A percentile compares a stretch with the other conserved stretches of the same genome.
phyloP scores from a whole-genome alignment of 92 coral and sea anemone genomes.

The Paragorgia papillata region DNA sequence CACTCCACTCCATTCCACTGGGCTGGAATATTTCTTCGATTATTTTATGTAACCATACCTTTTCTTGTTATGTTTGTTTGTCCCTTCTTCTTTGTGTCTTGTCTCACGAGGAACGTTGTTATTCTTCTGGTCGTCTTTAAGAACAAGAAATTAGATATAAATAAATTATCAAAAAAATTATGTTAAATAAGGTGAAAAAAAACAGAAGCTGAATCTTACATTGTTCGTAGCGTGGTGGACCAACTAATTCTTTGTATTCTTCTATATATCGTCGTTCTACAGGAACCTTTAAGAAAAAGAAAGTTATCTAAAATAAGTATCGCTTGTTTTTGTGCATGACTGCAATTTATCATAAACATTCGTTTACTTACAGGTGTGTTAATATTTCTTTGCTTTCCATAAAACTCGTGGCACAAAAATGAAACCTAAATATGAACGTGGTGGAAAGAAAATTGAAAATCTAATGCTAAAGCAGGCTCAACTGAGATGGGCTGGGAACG shows the following conservation, averaged over 20 bases:
- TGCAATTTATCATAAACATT: too few relatives aligned
- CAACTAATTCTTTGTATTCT: too few relatives aligned
- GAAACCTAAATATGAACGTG: background rate
- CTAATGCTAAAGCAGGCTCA: too few relatives aligned
- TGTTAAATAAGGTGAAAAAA: too few relatives aligned
- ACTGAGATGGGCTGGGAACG: too few relatives aligned
- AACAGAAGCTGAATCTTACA: background rate
- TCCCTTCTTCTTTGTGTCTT: background rate
- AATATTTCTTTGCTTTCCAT: background rate
- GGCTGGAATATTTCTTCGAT: too few relatives aligned
- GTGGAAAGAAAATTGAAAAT: too few relatives aligned
- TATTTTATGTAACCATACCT: background rate
- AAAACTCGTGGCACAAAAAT: slow-evolving; percentile 16
- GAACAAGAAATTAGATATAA: too few relatives aligned
- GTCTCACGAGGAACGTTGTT: background rate
- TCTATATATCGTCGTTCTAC: background rate
- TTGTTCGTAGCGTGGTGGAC: slow-evolving; percentile 18
- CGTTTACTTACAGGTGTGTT: slow-evolving; percentile 29
- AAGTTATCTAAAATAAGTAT: background rate
- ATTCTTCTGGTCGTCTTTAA: background rate
- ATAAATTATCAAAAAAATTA: too few relatives aligned
- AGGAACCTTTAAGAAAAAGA: slow-evolving; percentile 7
- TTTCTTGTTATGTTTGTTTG: background rate
- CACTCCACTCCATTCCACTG: too few relatives aligned
- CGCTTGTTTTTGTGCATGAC: too few relatives aligned